A percentile compares a stretch with the other conserved stretches of the same genome.
Conservation (phyloP, 2,888 invertebrate genomes). For the Drosophila dives region DNA sequence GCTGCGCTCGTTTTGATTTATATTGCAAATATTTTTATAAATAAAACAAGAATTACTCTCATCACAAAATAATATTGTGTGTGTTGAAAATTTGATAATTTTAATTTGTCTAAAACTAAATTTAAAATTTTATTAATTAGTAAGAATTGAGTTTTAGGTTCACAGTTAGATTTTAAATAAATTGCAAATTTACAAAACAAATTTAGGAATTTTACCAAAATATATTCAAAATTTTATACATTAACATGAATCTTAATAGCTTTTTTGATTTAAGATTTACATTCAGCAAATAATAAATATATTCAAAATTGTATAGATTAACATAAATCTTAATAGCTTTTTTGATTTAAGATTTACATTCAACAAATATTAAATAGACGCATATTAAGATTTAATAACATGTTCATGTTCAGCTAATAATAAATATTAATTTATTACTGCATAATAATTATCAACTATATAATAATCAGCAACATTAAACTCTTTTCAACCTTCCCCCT, state of each 20-base stretch:
- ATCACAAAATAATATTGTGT: not conserved
- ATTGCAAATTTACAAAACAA: too few relatives aligned
- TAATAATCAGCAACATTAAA: not conserved
- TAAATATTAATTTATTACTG: not conserved
- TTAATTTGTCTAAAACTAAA: too few relatives aligned
- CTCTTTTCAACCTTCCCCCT: not conserved
- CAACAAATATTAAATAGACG: not conserved
- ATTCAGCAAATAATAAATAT: not conserved
- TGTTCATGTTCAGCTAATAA: not conserved
- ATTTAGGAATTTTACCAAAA: not conserved
- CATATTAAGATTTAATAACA: not conserved
- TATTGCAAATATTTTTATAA: not conserved
- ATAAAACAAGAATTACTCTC: not conserved
- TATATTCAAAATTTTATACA: not conserved
- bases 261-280: not conserved
- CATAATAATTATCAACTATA: not conserved
- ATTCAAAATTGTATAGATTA: not conserved
- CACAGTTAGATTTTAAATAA: too few relatives aligned
- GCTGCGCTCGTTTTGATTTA: not conserved
- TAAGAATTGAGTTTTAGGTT: too few relatives aligned
- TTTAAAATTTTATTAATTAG: too few relatives aligned
- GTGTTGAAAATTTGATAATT: not conserved
- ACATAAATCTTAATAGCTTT: not conserved
- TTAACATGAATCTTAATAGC: not conserved
- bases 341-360: not conserved